Percentiles rank a stretch among this genome's conserved stretches.
Conservation (phyloP, 2,113 vertebrate genomes). For the Zapus hudsonius region DNA sequence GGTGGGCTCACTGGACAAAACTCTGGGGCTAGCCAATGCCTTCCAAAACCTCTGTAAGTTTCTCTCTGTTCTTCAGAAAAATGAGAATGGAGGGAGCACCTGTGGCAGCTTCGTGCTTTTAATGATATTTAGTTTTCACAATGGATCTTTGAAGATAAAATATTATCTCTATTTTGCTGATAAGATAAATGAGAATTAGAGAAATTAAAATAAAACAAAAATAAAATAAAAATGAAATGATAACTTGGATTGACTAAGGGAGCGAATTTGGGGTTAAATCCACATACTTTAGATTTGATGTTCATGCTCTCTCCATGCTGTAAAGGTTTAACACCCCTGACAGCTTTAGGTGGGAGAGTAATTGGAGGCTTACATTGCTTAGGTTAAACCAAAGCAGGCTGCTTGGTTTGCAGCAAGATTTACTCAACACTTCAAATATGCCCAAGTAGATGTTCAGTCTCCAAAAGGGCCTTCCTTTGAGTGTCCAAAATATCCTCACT, state of each 20-base stretch:
- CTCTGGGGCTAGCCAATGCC: neutral
- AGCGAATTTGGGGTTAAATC: neutral
- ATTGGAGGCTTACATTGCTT: neutral
- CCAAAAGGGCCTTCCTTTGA: neutral
- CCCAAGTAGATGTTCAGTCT: neutral
- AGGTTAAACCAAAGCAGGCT: neutral
- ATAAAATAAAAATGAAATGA: neutral
- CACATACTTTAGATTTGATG: neutral
- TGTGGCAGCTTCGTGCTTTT: neutral
- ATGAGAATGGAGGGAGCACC: neutral
- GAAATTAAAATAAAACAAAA: neutral
- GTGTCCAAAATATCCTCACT: neutral
- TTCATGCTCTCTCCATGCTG: neutral
- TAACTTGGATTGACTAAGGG: neutral
- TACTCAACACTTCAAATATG: neutral
- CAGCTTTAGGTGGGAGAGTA: neutral
- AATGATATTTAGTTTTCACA: slow-evolving; percentile 27
- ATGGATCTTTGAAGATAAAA: neutral
- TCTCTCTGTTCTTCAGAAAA: neutral
- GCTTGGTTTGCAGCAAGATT: neutral
- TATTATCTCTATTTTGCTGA: neutral
- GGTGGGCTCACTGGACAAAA: neutral
- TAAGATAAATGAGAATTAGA: neutral
- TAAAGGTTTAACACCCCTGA: no score
- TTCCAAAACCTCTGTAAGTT: neutral